A percentile compares a stretch with the other conserved stretches of the same genome.
Evolutionary conservation across 2,888 invertebrate genomes (phyloP).

Genomic region (Sclerodermus sp.): DNA sequence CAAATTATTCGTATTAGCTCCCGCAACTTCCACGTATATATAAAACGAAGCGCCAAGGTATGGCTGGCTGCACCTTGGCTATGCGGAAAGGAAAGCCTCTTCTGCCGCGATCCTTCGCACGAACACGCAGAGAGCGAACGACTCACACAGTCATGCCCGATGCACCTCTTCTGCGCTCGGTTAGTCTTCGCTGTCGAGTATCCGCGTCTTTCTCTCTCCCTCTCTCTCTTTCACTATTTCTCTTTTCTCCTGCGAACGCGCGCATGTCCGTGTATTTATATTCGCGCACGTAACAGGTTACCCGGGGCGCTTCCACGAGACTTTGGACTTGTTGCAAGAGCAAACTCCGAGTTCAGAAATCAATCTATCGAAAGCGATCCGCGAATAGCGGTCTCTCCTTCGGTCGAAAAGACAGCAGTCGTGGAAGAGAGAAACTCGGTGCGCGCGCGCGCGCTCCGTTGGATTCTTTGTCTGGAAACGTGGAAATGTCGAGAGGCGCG

Average conservation of each 20-base stretch:
- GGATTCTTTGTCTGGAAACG: too few relatives aligned
- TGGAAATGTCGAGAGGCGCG: too few relatives aligned
- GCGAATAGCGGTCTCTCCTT: too few relatives aligned
- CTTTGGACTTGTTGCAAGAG: too few relatives aligned
- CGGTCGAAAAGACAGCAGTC: too few relatives aligned
- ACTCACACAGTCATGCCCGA: too few relatives aligned
- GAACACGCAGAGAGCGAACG: slow-evolving; percentile 13
- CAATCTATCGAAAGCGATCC: slow-evolving; percentile 12
- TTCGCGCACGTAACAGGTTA: slow-evolving; percentile 21
- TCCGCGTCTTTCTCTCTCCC: slow-evolving; percentile 5
- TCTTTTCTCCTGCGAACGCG: not conserved
- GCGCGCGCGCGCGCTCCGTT: too few relatives aligned
- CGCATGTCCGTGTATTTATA: not conserved
- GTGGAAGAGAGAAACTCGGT: too few relatives aligned
- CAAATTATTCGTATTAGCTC: slow-evolving; percentile 49
- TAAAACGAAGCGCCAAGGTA: slow-evolving; percentile 38
- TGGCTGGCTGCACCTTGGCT: slow-evolving; percentile 55
- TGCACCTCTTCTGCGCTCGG: too few relatives aligned
- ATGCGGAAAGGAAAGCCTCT: slow-evolving; percentile 57
- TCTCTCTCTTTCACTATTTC: not conserved
- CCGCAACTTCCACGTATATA: slow-evolving; percentile 38
- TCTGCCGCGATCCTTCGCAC: slow-evolving; percentile 30
- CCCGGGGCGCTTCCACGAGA: slow-evolving; percentile 21
- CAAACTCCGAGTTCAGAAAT: slow-evolving; percentile 38
- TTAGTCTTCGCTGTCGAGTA: too few relatives aligned